Evolutionary conservation across 2,888 invertebrate genomes (phyloP), one percentile per base, ranked within the genome.

Genomic region (Adelognathus sp.): DNA sequence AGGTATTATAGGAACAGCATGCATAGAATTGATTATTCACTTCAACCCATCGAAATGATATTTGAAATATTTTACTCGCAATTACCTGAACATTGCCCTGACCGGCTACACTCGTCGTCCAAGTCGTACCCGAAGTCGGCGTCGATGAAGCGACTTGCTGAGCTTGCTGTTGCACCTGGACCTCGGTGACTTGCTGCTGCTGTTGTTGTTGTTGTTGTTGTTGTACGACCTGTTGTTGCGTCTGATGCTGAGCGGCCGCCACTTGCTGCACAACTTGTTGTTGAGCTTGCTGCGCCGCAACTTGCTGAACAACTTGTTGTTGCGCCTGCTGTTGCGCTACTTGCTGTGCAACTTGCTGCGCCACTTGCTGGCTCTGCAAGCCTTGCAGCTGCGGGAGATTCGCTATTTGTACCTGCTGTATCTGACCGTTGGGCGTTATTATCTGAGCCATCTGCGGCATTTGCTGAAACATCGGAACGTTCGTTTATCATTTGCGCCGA

Each of bases 341-440:
- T 86, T 90, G 90, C 63, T 86, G 87, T 0, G 84, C 86, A 2
- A 83, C 86, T 76, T 87, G 87, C 74, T 87, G 85, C 2, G 89
- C 89, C 6, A 90, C 90, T 82, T 91, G 91, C 50, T 90, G 91
- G 67, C 88, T 89, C 86, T 87, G 92, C 81, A 87, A 88, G 82
- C 86, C 89, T 81, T 92, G 92, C 76, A 87, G 90, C 85, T 92
- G 91, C 50, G 93, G 92, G 11, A 95, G 91, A 1, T 95, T 95
- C 0, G 96, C 94, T 77, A 97, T 94, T 91, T 98, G 97, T 39
- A 98, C 96, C 89, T 97, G 97, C 85, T 98, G 98, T 71, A 97
- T 95, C 88, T 97, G 97, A 0, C 97, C 97, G 64, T 95, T 96
- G 0, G 97, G 97, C 3, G 97, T 97, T n/a, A 97, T 93, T 33